A percentile compares a stretch with the other conserved stretches of the same genome.
Evolutionary conservation across 1,140 invertebrate genomes (phyloP).

Genomic region (Drosophila rhopaloa): DNA sequence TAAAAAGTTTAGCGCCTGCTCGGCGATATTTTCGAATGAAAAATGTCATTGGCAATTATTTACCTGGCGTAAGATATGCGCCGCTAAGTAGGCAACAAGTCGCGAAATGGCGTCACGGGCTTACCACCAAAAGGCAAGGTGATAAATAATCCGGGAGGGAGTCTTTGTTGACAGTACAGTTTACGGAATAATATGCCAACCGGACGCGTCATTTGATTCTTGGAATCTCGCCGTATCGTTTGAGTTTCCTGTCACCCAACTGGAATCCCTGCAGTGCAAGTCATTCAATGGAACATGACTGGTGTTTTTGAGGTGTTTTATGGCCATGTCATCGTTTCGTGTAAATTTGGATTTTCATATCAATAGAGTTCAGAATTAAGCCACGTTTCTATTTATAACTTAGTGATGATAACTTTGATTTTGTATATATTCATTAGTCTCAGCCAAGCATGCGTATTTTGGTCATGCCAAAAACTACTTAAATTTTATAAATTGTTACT

Average conservation of each 20-base stretch:
- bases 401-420: constrained; percentile 8
- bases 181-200: constrained; percentile 23
- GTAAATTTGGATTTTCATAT: neutral
- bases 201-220: constrained; percentile 54
- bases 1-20: constrained; percentile 41
- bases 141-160: constrained; percentile 12
- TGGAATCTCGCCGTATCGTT: constrained; percentile 42
- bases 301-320: too few relatives aligned
- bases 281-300: neutral
- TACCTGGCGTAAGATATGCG: constrained; percentile 53
- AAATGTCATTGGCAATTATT: constrained; percentile 66
- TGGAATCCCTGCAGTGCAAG: constrained; percentile 40
- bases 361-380: neutral
- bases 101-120: constrained; percentile 42
- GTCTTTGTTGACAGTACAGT: constrained; percentile 63
- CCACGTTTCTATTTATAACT: constrained; percentile 14
- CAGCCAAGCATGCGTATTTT: constrained; percentile 3
- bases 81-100: constrained; percentile 63
- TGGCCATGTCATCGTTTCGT: neutral
- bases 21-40: constrained; percentile 52
- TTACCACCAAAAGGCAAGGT: constrained; percentile 4
- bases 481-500: neutral
- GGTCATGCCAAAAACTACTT: constrained; percentile 7
- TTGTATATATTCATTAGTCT: constrained; percentile 1
- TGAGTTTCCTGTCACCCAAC: constrained; percentile 5